These are phyloP conservation scores for Lucilia cuprina DNA, from an alignment of 1,140 invertebrate genomes.

Conservation along the genomic window DNA sequence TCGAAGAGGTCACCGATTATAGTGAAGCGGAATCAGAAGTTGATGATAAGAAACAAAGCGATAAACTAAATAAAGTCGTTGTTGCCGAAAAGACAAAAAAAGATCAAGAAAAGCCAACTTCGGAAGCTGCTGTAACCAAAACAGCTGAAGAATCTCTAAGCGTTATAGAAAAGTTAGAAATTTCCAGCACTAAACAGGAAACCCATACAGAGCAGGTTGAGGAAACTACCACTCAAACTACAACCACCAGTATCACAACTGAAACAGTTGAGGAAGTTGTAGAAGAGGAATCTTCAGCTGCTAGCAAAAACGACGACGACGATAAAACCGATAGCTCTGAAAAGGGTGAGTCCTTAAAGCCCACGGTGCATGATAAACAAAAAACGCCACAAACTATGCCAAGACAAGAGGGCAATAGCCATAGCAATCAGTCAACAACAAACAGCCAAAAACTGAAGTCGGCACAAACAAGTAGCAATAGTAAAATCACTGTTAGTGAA, in stretches of 20 bases:
- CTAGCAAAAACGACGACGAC: neutral
- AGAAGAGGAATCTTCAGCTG: neutral
- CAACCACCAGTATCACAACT: neutral
- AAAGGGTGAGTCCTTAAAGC: constrained; percentile 65
- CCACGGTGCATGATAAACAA: constrained; percentile 62
- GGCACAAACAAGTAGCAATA: constrained; percentile 39
- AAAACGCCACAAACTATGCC: constrained; percentile 54
- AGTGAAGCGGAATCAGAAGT: constrained; percentile 49
- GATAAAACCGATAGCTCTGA: constrained; percentile 31
- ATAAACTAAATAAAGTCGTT: neutral
- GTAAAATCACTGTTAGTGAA: constrained; percentile 36
- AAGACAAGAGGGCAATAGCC: constrained; percentile 38
- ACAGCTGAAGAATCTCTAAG: neutral
- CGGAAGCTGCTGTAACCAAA: neutral
- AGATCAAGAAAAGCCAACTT: neutral
- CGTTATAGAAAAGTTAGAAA: too few relatives aligned
- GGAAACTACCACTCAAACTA: neutral
- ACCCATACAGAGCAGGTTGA: neutral
- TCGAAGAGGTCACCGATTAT: constrained; percentile 58
- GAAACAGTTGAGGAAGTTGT: neutral
- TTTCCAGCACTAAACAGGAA: too few relatives aligned
- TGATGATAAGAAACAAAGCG: neutral
- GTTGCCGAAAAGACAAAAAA: neutral
- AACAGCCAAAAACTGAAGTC: constrained; percentile 39
- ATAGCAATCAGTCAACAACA: constrained; percentile 30